Evolutionary conservation across 2,797 vertebrate species (phyloP).

Genomic region (Falco biarmicus): DNA sequence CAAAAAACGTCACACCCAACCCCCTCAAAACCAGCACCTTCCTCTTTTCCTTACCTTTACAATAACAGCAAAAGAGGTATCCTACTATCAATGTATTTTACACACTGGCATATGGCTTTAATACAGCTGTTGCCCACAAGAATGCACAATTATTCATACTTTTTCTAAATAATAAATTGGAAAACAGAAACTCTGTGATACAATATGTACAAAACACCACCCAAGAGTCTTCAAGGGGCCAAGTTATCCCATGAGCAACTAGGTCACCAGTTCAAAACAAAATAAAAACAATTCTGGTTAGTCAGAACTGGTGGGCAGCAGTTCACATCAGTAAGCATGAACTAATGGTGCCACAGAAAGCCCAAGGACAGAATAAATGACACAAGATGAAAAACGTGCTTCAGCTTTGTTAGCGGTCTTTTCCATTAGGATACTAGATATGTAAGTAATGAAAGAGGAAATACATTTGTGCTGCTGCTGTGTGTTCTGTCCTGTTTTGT

Average conservation of each 20-base stretch:
- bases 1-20: neutral
- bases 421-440: neutral
- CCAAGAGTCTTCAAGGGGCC: neutral
- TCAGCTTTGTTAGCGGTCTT: neutral
- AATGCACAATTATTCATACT: neutral
- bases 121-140: neutral
- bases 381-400: neutral
- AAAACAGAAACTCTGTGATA: neutral
- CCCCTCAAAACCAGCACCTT: neutral
- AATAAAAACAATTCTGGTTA: neutral
- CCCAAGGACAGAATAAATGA: neutral
- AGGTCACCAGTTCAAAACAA: neutral
- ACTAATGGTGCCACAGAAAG: neutral
- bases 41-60: neutral
- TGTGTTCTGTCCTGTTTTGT: neutral
- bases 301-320: neutral
- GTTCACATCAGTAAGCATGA: neutral
- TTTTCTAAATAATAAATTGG: neutral
- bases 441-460: neutral
- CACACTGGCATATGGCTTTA: neutral
- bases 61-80: neutral
- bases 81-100: neutral
- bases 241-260: neutral
- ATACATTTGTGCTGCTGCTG: neutral
- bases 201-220: neutral